Base-by-base conservation (phyloP, 2,113 vertebrate genomes). In the Nycticorax nycticorax region DNA sequence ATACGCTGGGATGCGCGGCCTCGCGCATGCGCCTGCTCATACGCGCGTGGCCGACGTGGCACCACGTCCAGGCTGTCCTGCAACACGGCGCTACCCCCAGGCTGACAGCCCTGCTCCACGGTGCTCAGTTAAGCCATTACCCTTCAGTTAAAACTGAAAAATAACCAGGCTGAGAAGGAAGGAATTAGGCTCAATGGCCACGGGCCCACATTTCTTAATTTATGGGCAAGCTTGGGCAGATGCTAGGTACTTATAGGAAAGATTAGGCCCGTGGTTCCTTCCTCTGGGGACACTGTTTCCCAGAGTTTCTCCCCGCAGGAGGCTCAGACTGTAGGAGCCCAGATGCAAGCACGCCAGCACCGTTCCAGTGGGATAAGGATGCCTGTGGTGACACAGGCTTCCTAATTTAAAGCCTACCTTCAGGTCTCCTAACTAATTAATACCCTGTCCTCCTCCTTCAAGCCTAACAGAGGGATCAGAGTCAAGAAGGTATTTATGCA, bases 261-360 rank as follows among this genome's bases (percentile, higher is more conserved):
- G 33, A 64, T 71, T 24, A 55, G 2, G 18, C 69, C 41, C 0
- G 0, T 64, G 56, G 35, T 75, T 95, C 48, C 60, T 26, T 95
- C 68, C 84, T 78, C n/a, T 35, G 52, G 26, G 52, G n/a, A 77
- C 50, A 72, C 17, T 21, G 20, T 79, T 95, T 95, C 85, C 88
- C 91, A 71, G 64, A 95, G 32, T 10, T 95, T 74, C 60, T 92
- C 76, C 62, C 52, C 2, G 2, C 0, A 5, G 68, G 59, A 92
- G 22, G 71, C 1, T 2, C n/a, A 2, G 32, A 39, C 33, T 24
- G 33, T 21, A 79, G 63, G 50, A 81, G 79, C 59, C 8, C 88
- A 66, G 71, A 35, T 69, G 50, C 47, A 45, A 45, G 39, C 60
- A 50, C 0, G 0, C 23, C 45, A 60, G 53, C 79, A 66, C 32